phyloP scores from a whole-genome alignment of 1,140 invertebrate genomes.

The Achroia grisella region DNA sequence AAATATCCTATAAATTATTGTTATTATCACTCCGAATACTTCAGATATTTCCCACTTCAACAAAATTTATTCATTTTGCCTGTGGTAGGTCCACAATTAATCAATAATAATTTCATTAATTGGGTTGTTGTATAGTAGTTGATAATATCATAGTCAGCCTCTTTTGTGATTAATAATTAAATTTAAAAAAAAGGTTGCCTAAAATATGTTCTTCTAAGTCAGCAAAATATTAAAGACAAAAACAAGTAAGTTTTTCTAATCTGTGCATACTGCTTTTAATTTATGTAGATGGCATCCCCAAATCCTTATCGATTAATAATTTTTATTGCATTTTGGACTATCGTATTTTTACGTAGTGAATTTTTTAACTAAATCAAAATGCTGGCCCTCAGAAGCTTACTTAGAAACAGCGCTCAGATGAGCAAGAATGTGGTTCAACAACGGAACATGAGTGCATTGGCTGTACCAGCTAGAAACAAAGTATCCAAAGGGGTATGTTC shows the following conservation, averaged over 20 bases:
- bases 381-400: constrained; percentile 42
- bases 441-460: constrained; percentile 47
- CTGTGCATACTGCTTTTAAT: neutral
- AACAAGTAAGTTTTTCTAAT: too few species aligned
- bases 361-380: constrained; percentile 30
- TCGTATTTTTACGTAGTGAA: constrained; percentile 7
- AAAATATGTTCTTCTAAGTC: too few species aligned
- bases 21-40: too few species aligned
- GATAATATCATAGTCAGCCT: too few species aligned
- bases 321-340: constrained; percentile 3
- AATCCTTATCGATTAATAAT: constrained; percentile 7
- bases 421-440: constrained; percentile 43
- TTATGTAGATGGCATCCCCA: constrained; percentile 7
- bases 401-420: constrained; percentile 35
- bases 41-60: too few species aligned
- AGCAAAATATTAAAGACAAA: too few species aligned
- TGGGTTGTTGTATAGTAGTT: too few species aligned
- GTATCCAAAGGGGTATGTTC: constrained; percentile 49
- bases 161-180: too few species aligned
- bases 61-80: too few species aligned
- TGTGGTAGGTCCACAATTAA: too few species aligned
- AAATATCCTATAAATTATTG: too few species aligned
- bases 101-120: too few species aligned
- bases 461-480: constrained; percentile 42
- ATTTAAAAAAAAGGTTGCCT: neutral